Base-by-base conservation (phyloP, 2,113 vertebrate species). In the Macquaria ambigua region DNA sequence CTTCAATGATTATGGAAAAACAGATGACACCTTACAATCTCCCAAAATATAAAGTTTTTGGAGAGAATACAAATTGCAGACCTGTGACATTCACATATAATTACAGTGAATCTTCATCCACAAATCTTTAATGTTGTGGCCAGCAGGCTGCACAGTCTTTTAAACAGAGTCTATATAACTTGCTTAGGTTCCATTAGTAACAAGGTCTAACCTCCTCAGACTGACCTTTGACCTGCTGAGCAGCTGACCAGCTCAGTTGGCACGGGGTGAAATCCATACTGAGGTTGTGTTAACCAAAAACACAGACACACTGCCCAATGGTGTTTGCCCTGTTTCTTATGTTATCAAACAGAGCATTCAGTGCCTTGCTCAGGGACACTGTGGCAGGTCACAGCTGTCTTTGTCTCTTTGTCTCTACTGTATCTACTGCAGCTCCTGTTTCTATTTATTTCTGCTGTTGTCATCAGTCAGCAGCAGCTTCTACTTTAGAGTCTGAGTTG, bases 181-280 rank as follows among this genome's bases (percentile, higher is more conserved):
- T 52, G 6, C 50, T 52, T 52, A 16, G 50, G 50, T 16, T 6
- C 18, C 18, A 5, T 14, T 48, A 52, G 18, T 8, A 20, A 52
- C 6, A 20, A 18, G 61, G 52, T 34, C 25, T 7, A 37, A 64
- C 43, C 28, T 39, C 23, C 16, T 37, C 55, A 0, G 71, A 15
- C 21, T 62, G 73, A 77, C 76, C 79, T 89, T 85, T 82, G 77
- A 82, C 74, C 59, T 77, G 53, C 4, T 41, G 37, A 81, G 59
- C 68, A 67, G 83, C 39, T 46, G 80, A 85, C 21, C 10, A 5
- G 71, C 53, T 63, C 74, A 58, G 59, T 46, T 62, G 6, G n/a
- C 10, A 61, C 9, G 0, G 11, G 15, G 9, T 56, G 39, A 58
- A 69, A 67, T 82, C 56, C 31, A 56, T 12, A 46, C 23, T 20